These are phyloP conservation scores for Lates japonicus DNA, from an alignment of 2,797 vertebrate species.

Conservation along the genomic window DNA sequence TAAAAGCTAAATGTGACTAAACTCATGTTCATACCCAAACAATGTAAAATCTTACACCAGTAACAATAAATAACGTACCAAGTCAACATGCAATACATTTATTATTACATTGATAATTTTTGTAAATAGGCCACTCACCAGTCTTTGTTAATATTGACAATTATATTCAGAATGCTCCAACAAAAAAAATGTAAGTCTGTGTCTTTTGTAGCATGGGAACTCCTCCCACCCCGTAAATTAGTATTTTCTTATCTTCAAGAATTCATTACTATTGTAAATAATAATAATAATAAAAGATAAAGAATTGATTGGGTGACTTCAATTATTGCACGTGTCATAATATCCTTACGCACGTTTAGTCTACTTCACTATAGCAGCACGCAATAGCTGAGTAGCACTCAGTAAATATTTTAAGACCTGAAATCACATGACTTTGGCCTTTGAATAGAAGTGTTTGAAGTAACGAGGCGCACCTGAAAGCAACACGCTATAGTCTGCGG, in stretches of 20 bases:
- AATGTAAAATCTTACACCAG: not conserved
- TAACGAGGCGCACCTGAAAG: slow-evolving; percentile 68
- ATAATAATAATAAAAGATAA: not conserved
- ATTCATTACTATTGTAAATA: not conserved
- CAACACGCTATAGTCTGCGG: slow-evolving; percentile 43
- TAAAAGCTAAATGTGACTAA: not conserved
- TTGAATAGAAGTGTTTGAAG: not conserved
- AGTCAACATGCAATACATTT: not conserved
- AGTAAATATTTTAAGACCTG: not conserved
- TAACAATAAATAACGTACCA: not conserved
- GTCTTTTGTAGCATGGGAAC: no score
- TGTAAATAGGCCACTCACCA: no score
- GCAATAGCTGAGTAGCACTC: not conserved
- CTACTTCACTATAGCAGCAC: not conserved
- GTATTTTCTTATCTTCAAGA: not conserved
- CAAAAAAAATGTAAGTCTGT: no score
- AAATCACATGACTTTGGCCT: not conserved
- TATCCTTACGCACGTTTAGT: not conserved
- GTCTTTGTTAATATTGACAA: no score
- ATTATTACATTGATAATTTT: not conserved
- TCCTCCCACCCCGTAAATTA: not conserved
- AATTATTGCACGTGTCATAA: not conserved
- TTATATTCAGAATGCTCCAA: not conserved
- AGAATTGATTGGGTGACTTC: not conserved
- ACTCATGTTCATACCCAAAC: not conserved